Evolutionary conservation across 2,113 vertebrate species (phyloP).

Genomic region (Tichodroma muraria): DNA sequence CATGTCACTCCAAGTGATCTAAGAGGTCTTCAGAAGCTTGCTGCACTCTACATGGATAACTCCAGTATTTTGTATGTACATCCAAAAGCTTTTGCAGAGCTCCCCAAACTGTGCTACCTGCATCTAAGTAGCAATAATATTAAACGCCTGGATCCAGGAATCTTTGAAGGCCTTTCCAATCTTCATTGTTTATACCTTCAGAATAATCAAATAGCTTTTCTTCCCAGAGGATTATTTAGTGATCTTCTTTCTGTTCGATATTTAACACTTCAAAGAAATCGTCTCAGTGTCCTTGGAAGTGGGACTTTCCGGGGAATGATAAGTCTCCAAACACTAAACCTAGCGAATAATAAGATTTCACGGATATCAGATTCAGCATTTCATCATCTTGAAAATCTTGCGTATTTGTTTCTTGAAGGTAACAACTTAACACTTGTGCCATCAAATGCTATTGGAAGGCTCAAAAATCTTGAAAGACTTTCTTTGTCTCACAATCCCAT

Average conservation of each 20-base stretch:
- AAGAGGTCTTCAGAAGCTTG: slow-evolving; percentile 53
- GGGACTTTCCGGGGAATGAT: slow-evolving; percentile 59
- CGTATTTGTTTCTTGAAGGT: slow-evolving; percentile 65
- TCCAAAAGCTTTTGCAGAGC: slow-evolving; percentile 64
- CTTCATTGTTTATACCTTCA: slow-evolving; percentile 67
- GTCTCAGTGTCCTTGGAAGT: slow-evolving; percentile 50
- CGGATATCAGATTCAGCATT: slow-evolving; percentile 63
- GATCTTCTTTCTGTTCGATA: slow-evolving; percentile 62
- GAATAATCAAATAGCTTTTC: slow-evolving; percentile 66
- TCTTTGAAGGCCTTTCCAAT: slow-evolving; percentile 67
- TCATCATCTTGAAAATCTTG: slow-evolving; percentile 64
- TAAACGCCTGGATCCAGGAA: slow-evolving; percentile 60
- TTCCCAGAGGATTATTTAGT: slow-evolving; percentile 67
- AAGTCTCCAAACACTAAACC: slow-evolving; percentile 65
- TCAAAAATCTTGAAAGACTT: slow-evolving; percentile 68
- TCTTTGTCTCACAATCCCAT: slow-evolving; percentile 68
- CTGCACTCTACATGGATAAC: slow-evolving; percentile 68
- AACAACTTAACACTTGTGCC: slow-evolving; percentile 67
- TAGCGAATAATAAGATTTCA: slow-evolving; percentile 70
- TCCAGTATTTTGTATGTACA: slow-evolving; percentile 45
- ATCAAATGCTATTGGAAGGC: slow-evolving; percentile 60
- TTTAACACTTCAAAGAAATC: slow-evolving; percentile 65
- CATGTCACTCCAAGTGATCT: slow-evolving; percentile 49
- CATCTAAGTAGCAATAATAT: slow-evolving; percentile 71
- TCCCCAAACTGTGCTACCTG: slow-evolving; percentile 59